Conservation (phyloP, 2,113 vertebrate genomes). For the Thamnophis sirtalis region DNA sequence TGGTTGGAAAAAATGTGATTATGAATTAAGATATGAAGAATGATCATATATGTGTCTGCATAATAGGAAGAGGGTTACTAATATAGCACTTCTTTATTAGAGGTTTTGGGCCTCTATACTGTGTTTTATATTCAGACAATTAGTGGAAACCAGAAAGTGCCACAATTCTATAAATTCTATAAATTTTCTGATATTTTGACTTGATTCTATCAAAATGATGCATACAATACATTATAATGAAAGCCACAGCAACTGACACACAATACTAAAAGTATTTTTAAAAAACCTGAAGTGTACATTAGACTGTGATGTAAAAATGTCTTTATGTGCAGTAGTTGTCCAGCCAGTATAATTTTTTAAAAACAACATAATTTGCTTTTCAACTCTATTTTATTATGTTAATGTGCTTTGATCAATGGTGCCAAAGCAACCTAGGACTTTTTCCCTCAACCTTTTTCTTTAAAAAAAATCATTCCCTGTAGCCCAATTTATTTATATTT, state of each 20-base stretch:
- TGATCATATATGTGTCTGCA: background rate
- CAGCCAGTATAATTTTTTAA: background rate
- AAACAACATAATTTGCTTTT: slow-evolving; percentile 7
- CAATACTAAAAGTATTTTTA: background rate
- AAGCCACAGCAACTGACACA: background rate
- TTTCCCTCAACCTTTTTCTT: background rate
- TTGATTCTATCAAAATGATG: background rate
- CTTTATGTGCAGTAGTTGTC: background rate
- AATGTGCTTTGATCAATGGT: background rate
- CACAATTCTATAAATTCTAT: background rate
- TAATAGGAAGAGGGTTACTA: background rate
- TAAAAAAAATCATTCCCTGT: background rate
- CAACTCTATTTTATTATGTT: background rate
- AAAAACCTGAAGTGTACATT: background rate
- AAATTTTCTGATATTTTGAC: background rate
- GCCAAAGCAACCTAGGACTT: background rate
- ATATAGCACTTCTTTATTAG: background rate
- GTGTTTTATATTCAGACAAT: background rate
- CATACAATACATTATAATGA: background rate
- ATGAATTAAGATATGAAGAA: background rate
- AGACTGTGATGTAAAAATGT: background rate
- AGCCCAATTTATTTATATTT: background rate
- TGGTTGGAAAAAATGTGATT: background rate
- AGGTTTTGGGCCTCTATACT: background rate
- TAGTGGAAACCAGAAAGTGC: background rate